Evolutionary conservation across 1,140 invertebrate species (phyloP).

Genomic region (Charaxes varanes): DNA sequence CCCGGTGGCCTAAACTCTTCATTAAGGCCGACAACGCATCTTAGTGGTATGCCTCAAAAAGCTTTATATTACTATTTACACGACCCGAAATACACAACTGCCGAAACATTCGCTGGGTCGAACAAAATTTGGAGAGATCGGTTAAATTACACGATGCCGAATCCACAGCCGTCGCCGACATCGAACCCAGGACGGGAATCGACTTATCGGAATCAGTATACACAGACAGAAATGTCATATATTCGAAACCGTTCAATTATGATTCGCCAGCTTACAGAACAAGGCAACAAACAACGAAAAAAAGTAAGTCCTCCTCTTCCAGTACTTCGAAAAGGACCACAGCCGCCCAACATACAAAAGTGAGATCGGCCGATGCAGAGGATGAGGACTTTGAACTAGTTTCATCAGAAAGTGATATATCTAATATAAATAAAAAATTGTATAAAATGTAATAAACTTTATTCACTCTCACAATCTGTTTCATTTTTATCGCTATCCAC

Average conservation of each 20-base stretch:
- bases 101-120: conserved; percentile 1
- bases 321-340: too few species aligned
- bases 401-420: too few species aligned
- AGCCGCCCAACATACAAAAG: too few species aligned
- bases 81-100: background rate
- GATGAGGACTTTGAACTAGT: too few species aligned
- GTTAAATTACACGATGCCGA: background rate
- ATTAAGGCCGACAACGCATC: too few species aligned
- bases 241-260: background rate
- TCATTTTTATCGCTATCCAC: too few species aligned
- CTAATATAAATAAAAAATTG: too few species aligned
- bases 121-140: background rate
- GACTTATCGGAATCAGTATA: background rate
- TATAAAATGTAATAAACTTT: too few species aligned
- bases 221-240: background rate
- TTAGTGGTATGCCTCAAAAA: conserved; percentile 2
- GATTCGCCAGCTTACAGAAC: conserved; percentile 1
- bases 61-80: conserved; percentile 4
- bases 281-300: background rate
- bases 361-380: too few species aligned
- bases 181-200: background rate
- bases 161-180: background rate
- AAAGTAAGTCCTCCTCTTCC: too few species aligned
- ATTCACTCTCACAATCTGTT: too few species aligned
- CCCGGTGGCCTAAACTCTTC: too few species aligned